Evolutionary conservation across 2,113 vertebrate genomes (phyloP), one percentile per base, ranked within the genome.

Genomic region (Epinephelus moara): DNA sequence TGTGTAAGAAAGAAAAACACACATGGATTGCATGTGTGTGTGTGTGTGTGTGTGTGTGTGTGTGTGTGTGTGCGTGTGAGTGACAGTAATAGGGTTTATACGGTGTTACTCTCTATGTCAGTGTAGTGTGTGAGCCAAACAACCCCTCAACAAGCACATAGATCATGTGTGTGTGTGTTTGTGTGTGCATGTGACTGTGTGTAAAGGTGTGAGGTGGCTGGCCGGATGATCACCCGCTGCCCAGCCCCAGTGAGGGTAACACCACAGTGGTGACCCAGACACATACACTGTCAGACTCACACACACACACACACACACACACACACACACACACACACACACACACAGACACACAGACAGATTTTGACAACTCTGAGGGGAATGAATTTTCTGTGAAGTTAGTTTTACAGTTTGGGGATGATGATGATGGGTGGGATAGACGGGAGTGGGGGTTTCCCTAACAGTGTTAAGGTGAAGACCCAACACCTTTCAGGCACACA

Each of bases 201-300:
- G 78, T 88, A 94, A 95, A 95, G 95, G 97, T 97, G 97, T 97
- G 95, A 96, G 96, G 92, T 95, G 93, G 93, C 95, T 96, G 96
- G 96, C 95, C 96, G 78, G 84, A 94, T 95, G 94, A 95, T 97
- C 95, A 96, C 95, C 95, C 92, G 60, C 71, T 86, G 90, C 14
- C 30, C 91, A 49, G 86, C 78, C 93, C 93, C 92, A 91, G 82
- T 89, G 94, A 94, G 94, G 93, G 80, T 91, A 91, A 91, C 90
- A 92, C 94, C 84, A 86, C 83, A 73, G 70, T 82, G 74, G 80
- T 91, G 93, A 90, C 88, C 83, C 63, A 91, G 82, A 90, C 84
- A 88, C 79, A 61, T 71, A 59, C 67, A 85, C 81, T 0, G 10
- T 82, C 75, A 79, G 21, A 73, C 61, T 5, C 60, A 70, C 59